Conservation (phyloP, 2,888 invertebrate genomes). For the Oasisia sp. region DNA sequence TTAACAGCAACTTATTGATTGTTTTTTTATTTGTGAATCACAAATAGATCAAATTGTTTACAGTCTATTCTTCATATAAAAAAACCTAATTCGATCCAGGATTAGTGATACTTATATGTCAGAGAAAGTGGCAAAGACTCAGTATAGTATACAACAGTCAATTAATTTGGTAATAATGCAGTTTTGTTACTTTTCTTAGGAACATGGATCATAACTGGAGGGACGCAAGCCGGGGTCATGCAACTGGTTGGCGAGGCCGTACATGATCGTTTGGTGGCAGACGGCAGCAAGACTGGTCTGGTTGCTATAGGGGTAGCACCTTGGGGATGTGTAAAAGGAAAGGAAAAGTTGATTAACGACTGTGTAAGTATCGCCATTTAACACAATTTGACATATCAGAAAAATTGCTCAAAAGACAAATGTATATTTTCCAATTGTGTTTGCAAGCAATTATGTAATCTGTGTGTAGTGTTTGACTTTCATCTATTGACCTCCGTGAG, state of each 20-base stretch:
- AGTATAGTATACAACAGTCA: not conserved
- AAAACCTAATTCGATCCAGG: no score
- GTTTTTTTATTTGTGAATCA: no score
- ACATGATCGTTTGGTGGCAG: conserved; percentile 57
- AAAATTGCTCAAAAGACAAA: no score
- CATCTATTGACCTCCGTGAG: no score
- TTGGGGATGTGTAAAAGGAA: conserved; percentile 64
- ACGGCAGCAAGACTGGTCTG: conserved; percentile 55
- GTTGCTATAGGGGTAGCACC: conserved; percentile 64
- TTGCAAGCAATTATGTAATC: no score
- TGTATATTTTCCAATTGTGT: no score
- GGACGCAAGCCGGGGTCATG: conserved; percentile 66
- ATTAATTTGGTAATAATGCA: not conserved
- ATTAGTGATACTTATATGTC: not conserved
- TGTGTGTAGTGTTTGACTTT: no score
- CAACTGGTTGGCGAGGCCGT: conserved; percentile 66
- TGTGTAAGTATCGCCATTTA: conserved; percentile 38
- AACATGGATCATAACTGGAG: conserved; percentile 66
- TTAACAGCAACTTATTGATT: no score
- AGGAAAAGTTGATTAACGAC: conserved; percentile 49
- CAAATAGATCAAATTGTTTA: no score
- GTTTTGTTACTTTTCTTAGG: conserved; percentile 45
- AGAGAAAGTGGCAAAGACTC: not conserved
- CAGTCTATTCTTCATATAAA: no score
- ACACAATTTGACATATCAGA: not conserved